phyloP scores from a whole-genome alignment of 2,888 invertebrate genomes.

The Sturmia bella region DNA sequence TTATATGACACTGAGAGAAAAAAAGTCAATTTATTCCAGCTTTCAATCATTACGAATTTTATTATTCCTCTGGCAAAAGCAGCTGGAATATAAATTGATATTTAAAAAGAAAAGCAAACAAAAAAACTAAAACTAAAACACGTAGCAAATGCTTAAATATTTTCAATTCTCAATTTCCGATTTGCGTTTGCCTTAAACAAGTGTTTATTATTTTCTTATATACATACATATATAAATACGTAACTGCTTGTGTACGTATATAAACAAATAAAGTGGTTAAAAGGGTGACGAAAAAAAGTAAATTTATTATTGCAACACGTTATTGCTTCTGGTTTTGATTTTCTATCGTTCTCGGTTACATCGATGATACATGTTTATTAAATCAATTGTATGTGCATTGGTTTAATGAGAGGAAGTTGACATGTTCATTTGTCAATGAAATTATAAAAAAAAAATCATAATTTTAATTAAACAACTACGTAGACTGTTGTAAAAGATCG shows the following conservation, averaged over 20 bases:
- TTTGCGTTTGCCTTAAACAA: slow-evolving; percentile 37
- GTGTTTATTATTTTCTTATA: slow-evolving; percentile 7
- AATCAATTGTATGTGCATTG: slow-evolving; percentile 8
- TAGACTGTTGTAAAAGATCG: slow-evolving; percentile 12
- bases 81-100: background rate
- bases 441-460: background rate
- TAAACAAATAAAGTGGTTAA: background rate
- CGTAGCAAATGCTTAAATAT: slow-evolving; percentile 44
- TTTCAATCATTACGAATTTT: slow-evolving; percentile 25
- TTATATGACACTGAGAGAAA: slow-evolving; percentile 13
- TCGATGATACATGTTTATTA: background rate
- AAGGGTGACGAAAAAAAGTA: slow-evolving; percentile 21
- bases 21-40: slow-evolving; percentile 27
- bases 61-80: background rate
- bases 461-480: background rate
- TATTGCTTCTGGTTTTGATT: slow-evolving; percentile 13
- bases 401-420: slow-evolving; percentile 38
- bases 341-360: slow-evolving; percentile 20
- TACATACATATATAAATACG: background rate
- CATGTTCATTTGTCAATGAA: slow-evolving; percentile 30
- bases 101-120: too few relatives aligned
- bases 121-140: slow-evolving; percentile 26
- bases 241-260: background rate
- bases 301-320: slow-evolving; percentile 55
- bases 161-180: slow-evolving; percentile 56